A percentile compares a stretch with the other conserved stretches of the same genome.
phyloP scores from a whole-genome alignment of 2,113 vertebrate species.

The Illadopsis cleaveri region DNA sequence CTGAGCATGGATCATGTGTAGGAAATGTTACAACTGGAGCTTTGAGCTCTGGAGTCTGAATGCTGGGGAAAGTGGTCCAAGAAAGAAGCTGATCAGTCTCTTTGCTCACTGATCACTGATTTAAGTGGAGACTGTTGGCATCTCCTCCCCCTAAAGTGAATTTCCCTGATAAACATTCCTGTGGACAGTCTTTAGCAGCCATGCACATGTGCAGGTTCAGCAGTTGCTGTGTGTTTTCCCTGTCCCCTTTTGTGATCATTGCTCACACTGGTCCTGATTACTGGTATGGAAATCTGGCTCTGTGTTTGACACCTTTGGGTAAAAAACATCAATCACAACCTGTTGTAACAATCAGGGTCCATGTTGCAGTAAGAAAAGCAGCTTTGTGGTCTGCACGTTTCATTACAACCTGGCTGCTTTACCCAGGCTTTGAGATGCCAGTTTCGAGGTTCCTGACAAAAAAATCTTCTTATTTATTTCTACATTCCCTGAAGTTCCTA shows the following conservation, averaged over 20 bases:
- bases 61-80: neutral
- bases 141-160: neutral
- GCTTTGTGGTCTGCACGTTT: rapidly evolving
- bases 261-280: neutral
- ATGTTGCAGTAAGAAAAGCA: neutral
- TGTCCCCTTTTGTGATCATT: neutral
- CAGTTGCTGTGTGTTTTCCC: neutral
- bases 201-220: neutral
- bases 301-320: neutral
- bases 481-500: neutral
- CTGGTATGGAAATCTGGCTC: neutral
- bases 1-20: neutral
- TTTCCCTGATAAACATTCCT: neutral
- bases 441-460: neutral
- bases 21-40: neutral
- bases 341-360: neutral
- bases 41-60: neutral
- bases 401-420: neutral
- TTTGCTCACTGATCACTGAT: neutral
- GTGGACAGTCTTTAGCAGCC: neutral
- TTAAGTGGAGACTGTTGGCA: neutral
- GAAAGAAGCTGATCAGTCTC: neutral
- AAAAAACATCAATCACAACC: neutral
- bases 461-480: neutral
- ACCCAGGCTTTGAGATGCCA: neutral